Base-by-base conservation (phyloP, 2,888 invertebrate species). In the Lordiphosa fenestrarum region DNA sequence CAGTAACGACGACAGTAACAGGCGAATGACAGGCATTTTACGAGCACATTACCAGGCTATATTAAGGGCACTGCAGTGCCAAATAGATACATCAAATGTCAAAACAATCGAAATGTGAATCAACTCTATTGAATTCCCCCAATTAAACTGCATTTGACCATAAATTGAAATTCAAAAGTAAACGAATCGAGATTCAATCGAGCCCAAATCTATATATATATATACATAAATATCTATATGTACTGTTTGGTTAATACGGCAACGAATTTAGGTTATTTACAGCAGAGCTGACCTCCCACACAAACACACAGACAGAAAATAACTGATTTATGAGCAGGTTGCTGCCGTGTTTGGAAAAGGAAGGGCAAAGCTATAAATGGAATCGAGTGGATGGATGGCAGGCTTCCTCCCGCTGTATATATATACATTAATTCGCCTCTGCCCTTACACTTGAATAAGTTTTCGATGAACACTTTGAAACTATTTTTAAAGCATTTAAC, bases 381-480 rank as follows among this genome's bases (percentile, higher is more conserved):
- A 52, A 70, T 13, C 52, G 56, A 30, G 19, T 33, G 10, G 47
- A 21, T 36, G 57, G 50, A 48, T 41, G 42, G 47, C 56, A 46
- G 67, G 64, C 36, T 53, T 64, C 51, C 48, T 62, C 37, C 56
- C 46, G 46, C 53, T 57, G 73, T 63, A 68, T 30, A 36, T 42
- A 21, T 35, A 7, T 3, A 15, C 2, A 15, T 15, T n/a, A 21
- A 33, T 13, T 19, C 49, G 66, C 64, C 62, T 73, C 53, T 68
- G 61, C 58, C 73, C 54, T 83, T 72, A 67, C 76, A 66, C 74
- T 72, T 80, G 64, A 83, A 74, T 78, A 83, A 72, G 59, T 76
- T 83, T 78, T 76, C 70, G 72, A 80, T 78, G 76, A 78, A 83
- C 76, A 78, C 76, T 78, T 78, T 78, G 80, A 80, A 80, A 83